Base-by-base conservation (phyloP, 2,113 vertebrate genomes). In the Theristicus caerulescens region DNA sequence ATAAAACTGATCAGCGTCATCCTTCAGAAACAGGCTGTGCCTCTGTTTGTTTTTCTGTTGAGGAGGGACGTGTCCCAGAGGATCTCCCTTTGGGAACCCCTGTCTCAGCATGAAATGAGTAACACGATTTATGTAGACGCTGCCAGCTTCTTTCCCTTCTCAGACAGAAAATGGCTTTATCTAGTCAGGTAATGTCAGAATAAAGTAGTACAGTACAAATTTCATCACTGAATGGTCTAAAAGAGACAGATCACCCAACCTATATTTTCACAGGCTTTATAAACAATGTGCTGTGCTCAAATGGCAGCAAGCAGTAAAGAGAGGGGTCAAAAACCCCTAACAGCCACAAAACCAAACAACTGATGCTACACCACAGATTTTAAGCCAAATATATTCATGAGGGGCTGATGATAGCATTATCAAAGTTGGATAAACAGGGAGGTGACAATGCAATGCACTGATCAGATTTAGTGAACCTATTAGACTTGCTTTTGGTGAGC, bases 61-160 rank as follows among this genome's bases (percentile, higher is more conserved):
- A 94, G 94, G 70, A 84, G 84, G 97, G 96, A 97, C 77, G 5
- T 47, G 80, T 98, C 97, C 97, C 97, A 69, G 70, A 94, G 96
- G 93, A 85, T 96, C 70, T 96, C 95, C 98, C 97, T 98, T 90
- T 91, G 97, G 98, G 98, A 97, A 95, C 95, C 95, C 93, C 93
- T 98, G 98, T 98, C 97, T 98, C 95, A 12, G 94, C 93, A 96
- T 93, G 90, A 97, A 98, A 98, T 87, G 88, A 91, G 70, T 42
- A 97, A 88, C 34, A 84, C 6, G 17, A 97, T 97, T 97, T 97
- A 95, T 97, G 90, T 62, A 97, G 94, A 84, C 93, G 78, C 62
- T 71, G 86, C 88, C 88, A 96, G 91, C 80, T 96, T 77, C 82
- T 96, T 46, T 91, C 93, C 89, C 74, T 83, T 93, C 95, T 96